Percentiles rank a stretch among this genome's conserved stretches.
Conservation (phyloP, 2,797 vertebrate species). For the Malurus splendens region DNA sequence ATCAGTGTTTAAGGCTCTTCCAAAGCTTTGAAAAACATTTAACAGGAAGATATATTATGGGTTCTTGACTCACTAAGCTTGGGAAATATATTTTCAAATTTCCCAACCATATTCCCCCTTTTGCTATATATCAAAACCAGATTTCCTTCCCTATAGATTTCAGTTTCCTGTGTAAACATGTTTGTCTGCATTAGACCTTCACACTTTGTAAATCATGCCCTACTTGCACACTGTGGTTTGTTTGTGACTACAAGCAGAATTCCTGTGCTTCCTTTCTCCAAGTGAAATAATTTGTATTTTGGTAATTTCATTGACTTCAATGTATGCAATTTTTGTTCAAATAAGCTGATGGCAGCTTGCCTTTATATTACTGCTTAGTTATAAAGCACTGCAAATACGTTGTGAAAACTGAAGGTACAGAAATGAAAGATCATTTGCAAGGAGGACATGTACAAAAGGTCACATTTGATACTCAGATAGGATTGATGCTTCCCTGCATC, state of each 20-base stretch:
- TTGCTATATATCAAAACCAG: neutral
- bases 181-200: neutral
- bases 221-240: neutral
- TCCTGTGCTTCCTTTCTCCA: neutral
- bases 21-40: neutral
- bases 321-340: neutral
- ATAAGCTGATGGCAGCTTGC: neutral
- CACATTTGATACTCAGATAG: conserved; percentile 35
- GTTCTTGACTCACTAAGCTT: neutral
- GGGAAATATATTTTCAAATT: neutral
- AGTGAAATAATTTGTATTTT: neutral
- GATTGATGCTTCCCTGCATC: conserved; percentile 35
- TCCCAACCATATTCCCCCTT: neutral
- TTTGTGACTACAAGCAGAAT: neutral
- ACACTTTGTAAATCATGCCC: neutral
- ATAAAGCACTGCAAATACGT: conserved; percentile 5
- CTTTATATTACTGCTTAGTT: conserved; percentile 14
- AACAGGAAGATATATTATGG: neutral
- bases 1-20: neutral
- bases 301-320: neutral
- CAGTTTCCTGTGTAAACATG: neutral
- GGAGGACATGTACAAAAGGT: conserved; percentile 24
- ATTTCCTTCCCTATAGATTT: neutral
- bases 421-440: conserved; percentile 50
- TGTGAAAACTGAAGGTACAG: neutral